Evolutionary conservation across 2,113 vertebrate species (phyloP).

Genomic region (Antigone vipio): DNA sequence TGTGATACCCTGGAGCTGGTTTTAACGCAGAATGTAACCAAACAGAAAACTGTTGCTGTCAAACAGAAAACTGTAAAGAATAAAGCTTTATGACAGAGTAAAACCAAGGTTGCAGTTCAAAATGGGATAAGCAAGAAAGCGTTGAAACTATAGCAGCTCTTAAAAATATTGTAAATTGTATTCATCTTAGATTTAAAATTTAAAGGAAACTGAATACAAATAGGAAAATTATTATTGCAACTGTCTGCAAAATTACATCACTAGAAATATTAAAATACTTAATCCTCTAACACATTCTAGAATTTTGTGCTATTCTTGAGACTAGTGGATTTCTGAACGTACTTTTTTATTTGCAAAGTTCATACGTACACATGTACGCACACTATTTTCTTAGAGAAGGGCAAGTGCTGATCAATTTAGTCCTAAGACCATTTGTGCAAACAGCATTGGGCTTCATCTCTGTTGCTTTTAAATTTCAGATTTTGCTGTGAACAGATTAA

Average conservation of each 20-base stretch:
- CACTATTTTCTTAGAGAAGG: background rate
- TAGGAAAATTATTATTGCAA: background rate
- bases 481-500: conserved; percentile 93
- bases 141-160: background rate
- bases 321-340: background rate
- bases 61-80: background rate
- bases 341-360: background rate
- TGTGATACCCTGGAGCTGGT: background rate
- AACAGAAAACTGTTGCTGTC: background rate
- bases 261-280: background rate
- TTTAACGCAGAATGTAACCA: background rate
- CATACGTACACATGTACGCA: rapidly evolving
- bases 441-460: background rate
- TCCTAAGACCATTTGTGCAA: background rate
- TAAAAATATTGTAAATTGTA: background rate
- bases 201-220: background rate
- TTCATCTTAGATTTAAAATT: background rate
- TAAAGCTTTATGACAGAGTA: background rate
- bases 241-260: background rate
- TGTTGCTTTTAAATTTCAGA: conserved; percentile 76
- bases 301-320: background rate
- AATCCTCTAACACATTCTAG: background rate
- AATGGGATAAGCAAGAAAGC: background rate
- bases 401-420: background rate
- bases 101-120: background rate